Percentiles rank a stretch among this genome's conserved stretches.
phyloP scores from a whole-genome alignment of 2,797 vertebrate species.

The Danio kyathit region DNA sequence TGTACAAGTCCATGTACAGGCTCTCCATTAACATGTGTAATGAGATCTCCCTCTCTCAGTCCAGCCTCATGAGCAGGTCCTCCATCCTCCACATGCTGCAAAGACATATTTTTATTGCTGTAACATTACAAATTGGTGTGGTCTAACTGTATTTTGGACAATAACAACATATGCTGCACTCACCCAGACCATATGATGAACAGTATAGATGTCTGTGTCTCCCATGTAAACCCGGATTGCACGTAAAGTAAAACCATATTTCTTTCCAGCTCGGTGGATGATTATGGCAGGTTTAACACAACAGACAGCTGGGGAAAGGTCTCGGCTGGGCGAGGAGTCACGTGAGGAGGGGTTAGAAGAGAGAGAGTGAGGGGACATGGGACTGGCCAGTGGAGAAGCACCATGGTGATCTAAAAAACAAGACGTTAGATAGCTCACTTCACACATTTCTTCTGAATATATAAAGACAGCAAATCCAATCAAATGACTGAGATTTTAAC shows the following conservation, averaged over 20 bases:
- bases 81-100: slow-evolving; percentile 90
- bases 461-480: neutral
- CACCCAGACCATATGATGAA: slow-evolving; percentile 99
- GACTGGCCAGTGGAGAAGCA: slow-evolving; percentile 94
- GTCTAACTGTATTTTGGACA: neutral
- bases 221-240: slow-evolving; percentile 98
- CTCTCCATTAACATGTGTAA: slow-evolving; percentile 97
- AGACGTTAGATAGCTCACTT: neutral
- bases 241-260: slow-evolving; percentile 96
- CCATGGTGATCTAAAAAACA: slow-evolving; percentile 86
- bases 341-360: slow-evolving; percentile 97
- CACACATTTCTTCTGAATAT: neutral
- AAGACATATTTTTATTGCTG: neutral
- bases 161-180: slow-evolving; percentile 65
- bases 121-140: neutral
- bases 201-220: slow-evolving; percentile 93
- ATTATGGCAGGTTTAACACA: slow-evolving; percentile 86
- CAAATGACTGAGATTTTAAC: neutral
- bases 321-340: slow-evolving; percentile 96
- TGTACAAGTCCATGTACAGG: slow-evolving; percentile 94
- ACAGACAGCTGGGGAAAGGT: slow-evolving; percentile 88
- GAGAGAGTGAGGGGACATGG: slow-evolving; percentile 96
- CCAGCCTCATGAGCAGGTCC: slow-evolving; percentile 93
- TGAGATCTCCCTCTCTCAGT: slow-evolving; percentile 92
- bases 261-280: slow-evolving; percentile 94